phyloP scores from a whole-genome alignment of 2,113 vertebrate species.

The Thoracochromis brauschi region DNA sequence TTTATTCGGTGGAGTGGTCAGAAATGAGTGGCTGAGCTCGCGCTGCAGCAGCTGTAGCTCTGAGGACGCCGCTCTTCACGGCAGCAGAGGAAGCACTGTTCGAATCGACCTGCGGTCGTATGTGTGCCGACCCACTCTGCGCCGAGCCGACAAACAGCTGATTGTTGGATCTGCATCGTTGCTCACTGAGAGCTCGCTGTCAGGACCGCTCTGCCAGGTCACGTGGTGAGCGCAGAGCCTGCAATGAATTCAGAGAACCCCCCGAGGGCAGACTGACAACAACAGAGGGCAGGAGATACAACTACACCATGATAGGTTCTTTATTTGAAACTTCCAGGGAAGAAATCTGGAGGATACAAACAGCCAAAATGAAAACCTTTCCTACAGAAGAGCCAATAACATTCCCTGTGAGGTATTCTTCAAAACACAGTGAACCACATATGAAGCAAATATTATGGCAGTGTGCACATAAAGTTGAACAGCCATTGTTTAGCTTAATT shows the following conservation, averaged over 20 bases:
- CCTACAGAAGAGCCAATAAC: not conserved
- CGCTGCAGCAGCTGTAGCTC: not conserved
- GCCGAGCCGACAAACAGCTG: conserved; percentile 33
- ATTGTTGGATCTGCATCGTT: conserved; percentile 36
- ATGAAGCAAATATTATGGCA: not conserved
- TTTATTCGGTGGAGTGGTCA: not conserved
- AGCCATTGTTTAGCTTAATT: not conserved
- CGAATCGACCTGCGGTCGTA: not conserved
- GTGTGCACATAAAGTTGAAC: not conserved
- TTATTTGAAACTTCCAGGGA: not conserved
- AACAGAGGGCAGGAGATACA: not conserved
- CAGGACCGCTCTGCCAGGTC: not conserved
- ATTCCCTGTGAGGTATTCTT: not conserved
- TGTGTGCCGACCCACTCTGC: conserved; percentile 29
- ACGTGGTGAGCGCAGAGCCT: not conserved
- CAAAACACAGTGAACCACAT: not conserved
- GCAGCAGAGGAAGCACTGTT: not conserved
- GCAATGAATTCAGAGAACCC: conserved; percentile 29
- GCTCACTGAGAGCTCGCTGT: conserved; percentile 34
- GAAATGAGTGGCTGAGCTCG: not conserved
- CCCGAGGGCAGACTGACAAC: not conserved
- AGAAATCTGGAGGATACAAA: not conserved
- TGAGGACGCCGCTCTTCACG: not conserved
- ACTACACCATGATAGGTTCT: not conserved
- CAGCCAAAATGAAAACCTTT: not conserved